A percentile compares a stretch with the other conserved stretches of the same genome.
These are phyloP conservation scores for Glaucidium brasilianum DNA, from an alignment of 2,113 vertebrate genomes.

Conservation along the genomic window DNA sequence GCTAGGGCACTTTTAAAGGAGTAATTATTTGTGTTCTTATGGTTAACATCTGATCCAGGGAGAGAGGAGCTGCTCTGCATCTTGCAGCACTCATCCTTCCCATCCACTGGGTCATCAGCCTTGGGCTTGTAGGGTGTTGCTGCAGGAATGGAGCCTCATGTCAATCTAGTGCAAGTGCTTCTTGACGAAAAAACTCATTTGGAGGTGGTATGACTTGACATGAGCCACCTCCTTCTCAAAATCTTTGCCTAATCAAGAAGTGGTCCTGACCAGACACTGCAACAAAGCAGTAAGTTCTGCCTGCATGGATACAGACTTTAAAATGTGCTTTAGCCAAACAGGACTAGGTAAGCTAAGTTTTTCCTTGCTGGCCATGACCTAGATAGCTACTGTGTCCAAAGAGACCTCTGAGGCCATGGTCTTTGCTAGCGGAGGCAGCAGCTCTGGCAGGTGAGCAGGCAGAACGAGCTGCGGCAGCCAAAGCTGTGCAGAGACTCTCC, in stretches of 20 bases:
- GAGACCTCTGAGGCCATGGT: neutral
- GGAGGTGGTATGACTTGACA: neutral
- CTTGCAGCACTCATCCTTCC: neutral
- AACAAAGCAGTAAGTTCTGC: neutral
- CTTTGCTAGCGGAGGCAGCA: neutral
- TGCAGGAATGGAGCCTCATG: neutral
- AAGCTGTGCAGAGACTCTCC: neutral
- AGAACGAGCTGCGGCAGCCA: neutral
- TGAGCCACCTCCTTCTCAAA: neutral
- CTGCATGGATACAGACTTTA: neutral
- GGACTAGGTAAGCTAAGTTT: neutral
- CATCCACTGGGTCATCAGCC: accelerated
- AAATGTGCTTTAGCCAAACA: neutral
- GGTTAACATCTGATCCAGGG: neutral
- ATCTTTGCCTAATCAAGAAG: neutral
- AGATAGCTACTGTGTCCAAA: neutral
- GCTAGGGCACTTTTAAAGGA: neutral
- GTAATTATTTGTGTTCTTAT: neutral
- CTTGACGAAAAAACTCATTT: neutral
- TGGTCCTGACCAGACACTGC: accelerated
- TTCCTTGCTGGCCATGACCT: neutral
- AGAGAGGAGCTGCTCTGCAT: neutral
- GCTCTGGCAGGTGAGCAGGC: neutral
- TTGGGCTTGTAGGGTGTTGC: neutral
- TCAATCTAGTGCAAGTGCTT: neutral